Base-by-base conservation (phyloP, 2,113 vertebrate species). In the Agapornis roseicollis region DNA sequence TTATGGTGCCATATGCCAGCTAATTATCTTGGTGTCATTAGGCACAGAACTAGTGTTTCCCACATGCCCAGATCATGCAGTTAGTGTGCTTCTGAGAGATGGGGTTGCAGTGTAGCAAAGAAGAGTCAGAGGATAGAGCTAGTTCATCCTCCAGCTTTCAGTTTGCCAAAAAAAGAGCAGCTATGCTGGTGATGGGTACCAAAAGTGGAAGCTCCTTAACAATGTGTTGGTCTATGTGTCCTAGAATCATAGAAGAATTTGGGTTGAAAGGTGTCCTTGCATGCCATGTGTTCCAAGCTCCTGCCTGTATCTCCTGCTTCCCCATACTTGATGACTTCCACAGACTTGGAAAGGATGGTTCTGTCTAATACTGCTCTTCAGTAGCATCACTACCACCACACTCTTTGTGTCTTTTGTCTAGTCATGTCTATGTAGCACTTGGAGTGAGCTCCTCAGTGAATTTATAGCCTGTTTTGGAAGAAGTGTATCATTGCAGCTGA, bases 1-100 rank as follows among this genome's bases (percentile, higher is more conserved):
- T 71, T 84, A 52, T 58, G 83, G 42, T 86, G 77, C 77, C 93
- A 89, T 91, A 92, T 93, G 93, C 89, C 69, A 85, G 89, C 61
- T 44, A 90, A 92, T 92, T 96, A 93, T 90, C 47, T 80, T 35
- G 49, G 56, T 79, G 61, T 88, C 70, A 89, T 95, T 94, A 89
- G 93, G 65, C 61, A 84, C 52, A 81, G 76, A 92, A 68, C 65
- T 65, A 83, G 80, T 84, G 73, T 92, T 95, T 96, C 56, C 72
- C 80, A 87, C 70, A 31, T 92, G 52, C 80, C 50, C 80, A 47
- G 61, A 79, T 94, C 85, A 76, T 52, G 74, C 70, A 92, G 39
- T 94, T 90, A 95, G 17, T 61, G 53, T 86, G 55, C 80, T 95
- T 94, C 80, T 1, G 20, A 90, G 83, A 94, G 93, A 88, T 7